Conservation (phyloP, 2,113 vertebrate species). For the Ctenodactylus gundi region DNA sequence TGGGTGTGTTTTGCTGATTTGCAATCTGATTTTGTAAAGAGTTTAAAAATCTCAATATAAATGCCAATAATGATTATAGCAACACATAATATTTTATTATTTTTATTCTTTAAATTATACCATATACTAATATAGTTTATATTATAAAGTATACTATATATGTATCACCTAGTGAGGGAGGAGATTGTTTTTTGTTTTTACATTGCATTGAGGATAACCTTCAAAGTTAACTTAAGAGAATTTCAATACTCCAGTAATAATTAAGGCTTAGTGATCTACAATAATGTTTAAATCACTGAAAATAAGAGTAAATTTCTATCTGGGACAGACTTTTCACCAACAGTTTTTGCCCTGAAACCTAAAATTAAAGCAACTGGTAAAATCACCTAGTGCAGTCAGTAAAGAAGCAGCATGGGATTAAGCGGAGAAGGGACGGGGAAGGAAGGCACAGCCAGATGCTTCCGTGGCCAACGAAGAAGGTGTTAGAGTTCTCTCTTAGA, state of each 20-base stretch:
- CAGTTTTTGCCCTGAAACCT: background rate
- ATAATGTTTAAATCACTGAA: background rate
- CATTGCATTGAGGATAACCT: background rate
- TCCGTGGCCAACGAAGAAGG: too few species aligned
- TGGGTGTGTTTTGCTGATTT: background rate
- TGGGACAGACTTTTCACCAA: background rate
- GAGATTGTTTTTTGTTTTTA: background rate
- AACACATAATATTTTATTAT: background rate
- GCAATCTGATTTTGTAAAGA: slow-evolving; percentile 12
- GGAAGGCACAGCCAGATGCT: background rate
- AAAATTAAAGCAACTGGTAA: background rate
- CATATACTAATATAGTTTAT: too few species aligned
- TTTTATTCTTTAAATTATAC: background rate
- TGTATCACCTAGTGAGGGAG: background rate
- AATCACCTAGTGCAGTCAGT: background rate
- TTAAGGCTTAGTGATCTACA: background rate
- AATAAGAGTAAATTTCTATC: background rate
- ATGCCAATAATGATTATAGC: background rate
- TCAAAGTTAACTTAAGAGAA: background rate
- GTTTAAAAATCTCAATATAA: background rate
- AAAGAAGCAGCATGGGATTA: background rate
- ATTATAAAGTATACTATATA: too few species aligned
- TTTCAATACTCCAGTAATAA: background rate
- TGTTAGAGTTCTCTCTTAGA: too few species aligned
- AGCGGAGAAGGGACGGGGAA: background rate